These are phyloP conservation scores for Drosophila oshimai DNA, from an alignment of 1,140 invertebrate species.

Conservation along the genomic window DNA sequence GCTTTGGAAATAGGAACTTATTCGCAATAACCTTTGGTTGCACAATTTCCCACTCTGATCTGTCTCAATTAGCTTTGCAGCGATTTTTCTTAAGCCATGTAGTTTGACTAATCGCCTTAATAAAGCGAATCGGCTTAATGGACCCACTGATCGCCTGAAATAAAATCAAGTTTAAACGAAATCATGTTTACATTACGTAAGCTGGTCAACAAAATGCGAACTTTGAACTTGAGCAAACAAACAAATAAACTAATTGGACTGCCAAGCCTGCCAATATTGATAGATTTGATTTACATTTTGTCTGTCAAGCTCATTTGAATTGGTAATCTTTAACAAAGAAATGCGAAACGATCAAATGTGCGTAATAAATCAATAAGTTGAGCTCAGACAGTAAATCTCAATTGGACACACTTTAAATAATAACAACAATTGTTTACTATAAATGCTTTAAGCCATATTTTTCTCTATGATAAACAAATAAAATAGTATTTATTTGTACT, in stretches of 20 bases:
- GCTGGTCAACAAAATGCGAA: not conserved
- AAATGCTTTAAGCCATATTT: too few relatives aligned
- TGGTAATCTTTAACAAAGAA: conserved; percentile 24
- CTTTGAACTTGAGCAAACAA: conserved; percentile 27
- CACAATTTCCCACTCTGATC: conserved; percentile 17
- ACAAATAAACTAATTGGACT: not conserved
- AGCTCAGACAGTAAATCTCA: not conserved
- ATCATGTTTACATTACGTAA: conserved; percentile 8
- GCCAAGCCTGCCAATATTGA: conserved; percentile 9
- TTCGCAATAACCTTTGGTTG: conserved; percentile 10
- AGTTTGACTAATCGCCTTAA: conserved; percentile 21
- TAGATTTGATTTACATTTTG: conserved; percentile 33
- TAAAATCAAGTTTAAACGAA: conserved; percentile 6
- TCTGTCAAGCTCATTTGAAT: conserved; percentile 11
- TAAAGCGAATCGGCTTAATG: conserved; percentile 8
- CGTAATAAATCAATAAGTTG: conserved; percentile 23
- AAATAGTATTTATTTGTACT: too few relatives aligned
- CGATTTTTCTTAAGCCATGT: not conserved
- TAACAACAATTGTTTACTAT: too few relatives aligned
- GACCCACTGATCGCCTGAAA: conserved; percentile 2
- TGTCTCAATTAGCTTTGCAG: not conserved
- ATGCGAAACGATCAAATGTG: conserved; percentile 21
- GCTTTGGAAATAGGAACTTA: not conserved
- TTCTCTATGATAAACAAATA: too few relatives aligned
- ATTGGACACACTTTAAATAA: too few relatives aligned